Evolutionary conservation across 2,888 invertebrate species (phyloP).

Genomic region (Therioaphis trifolii): DNA sequence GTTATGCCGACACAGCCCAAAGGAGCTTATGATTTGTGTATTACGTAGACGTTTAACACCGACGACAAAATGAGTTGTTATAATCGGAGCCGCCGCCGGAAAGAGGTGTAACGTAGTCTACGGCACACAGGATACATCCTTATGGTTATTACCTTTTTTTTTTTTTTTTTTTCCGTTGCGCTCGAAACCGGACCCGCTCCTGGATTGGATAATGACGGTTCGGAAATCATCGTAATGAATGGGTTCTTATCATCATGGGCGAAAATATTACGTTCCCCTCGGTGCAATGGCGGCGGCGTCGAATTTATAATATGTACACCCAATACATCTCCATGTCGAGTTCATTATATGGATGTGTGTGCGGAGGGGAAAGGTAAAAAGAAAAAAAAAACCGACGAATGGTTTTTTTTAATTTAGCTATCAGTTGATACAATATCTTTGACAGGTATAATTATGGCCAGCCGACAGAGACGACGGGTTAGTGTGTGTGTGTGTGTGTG

Average conservation of each 20-base stretch:
- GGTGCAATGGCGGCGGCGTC: slow-evolving; percentile 42
- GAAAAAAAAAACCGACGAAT: slow-evolving; percentile 27
- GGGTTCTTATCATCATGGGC: slow-evolving; percentile 59
- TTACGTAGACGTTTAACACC: slow-evolving; percentile 39
- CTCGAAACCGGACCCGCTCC: slow-evolving; percentile 55
- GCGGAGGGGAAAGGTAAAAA: not conserved
- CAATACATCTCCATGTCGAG: slow-evolving; percentile 26
- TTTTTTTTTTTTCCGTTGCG: not conserved
- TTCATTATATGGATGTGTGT: slow-evolving; percentile 22
- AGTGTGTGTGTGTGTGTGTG: slow-evolving; percentile 29
- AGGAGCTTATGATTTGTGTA: slow-evolving; percentile 53
- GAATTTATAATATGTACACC: not conserved
- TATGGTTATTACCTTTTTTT: too few species aligned
- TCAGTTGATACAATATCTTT: slow-evolving; percentile 62
- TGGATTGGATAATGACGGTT: slow-evolving; percentile 54
- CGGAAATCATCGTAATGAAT: slow-evolving; percentile 52
- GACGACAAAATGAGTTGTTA: slow-evolving; percentile 62
- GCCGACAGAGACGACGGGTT: slow-evolving; percentile 53
- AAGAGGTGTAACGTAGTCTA: slow-evolving; percentile 45
- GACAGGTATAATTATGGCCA: slow-evolving; percentile 61
- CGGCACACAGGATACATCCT: slow-evolving; percentile 1
- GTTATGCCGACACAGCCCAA: slow-evolving; percentile 50
- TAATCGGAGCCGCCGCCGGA: slow-evolving; percentile 47
- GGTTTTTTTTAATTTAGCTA: slow-evolving; percentile 62
- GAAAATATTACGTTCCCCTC: slow-evolving; percentile 52